phyloP scores from a whole-genome alignment of 2,113 vertebrate species.

The Romanogobio albipinnatus region DNA sequence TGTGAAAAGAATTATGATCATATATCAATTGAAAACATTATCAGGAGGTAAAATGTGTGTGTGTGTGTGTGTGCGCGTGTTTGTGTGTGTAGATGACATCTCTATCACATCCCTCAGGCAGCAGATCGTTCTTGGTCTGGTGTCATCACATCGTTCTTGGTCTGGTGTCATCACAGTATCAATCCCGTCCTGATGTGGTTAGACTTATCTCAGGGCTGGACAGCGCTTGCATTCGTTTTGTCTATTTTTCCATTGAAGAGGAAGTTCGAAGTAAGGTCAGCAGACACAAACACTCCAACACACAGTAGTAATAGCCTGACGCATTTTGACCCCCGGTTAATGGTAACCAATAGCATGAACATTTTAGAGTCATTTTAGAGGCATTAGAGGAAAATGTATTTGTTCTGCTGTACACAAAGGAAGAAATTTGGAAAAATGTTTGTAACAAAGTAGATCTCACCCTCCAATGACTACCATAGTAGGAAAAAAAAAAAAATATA shows the following conservation, averaged over 20 bases:
- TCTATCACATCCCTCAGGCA: conserved; percentile 43
- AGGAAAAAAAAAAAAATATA: no score
- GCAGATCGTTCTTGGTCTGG: conserved; percentile 49
- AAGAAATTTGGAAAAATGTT: no score
- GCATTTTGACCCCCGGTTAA: background rate
- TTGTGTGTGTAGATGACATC: conserved; percentile 34
- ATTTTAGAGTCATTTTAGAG: background rate
- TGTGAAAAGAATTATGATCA: background rate
- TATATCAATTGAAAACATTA: background rate
- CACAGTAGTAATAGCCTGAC: background rate
- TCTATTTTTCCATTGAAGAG: conserved; percentile 41
- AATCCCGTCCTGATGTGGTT: conserved; percentile 43
- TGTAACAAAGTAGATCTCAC: no score
- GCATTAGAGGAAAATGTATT: background rate
- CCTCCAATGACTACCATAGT: no score
- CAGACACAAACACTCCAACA: conserved; percentile 5
- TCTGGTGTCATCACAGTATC: conserved; percentile 53
- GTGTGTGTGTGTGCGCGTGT: background rate
- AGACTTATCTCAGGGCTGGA: conserved; percentile 49
- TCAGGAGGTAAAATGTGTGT: conserved; percentile 22
- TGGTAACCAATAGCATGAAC: background rate
- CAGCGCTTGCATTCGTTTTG: conserved; percentile 45
- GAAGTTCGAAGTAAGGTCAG: conserved; percentile 47
- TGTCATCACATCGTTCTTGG: conserved; percentile 53
- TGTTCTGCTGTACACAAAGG: no score